phyloP scores from a whole-genome alignment of 2,797 vertebrate genomes.

The Pseudotriccus pelzelni region DNA sequence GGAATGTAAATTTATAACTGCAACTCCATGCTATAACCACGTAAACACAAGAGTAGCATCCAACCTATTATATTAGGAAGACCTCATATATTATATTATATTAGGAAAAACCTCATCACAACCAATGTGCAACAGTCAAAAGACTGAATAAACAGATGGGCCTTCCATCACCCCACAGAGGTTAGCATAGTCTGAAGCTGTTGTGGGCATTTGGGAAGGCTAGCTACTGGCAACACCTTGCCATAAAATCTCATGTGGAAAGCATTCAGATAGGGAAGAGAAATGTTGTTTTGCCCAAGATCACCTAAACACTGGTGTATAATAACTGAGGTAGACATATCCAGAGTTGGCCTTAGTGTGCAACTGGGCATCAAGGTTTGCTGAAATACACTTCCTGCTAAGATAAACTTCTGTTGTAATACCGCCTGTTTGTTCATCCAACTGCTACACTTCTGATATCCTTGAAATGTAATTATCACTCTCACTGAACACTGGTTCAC shows the following conservation, averaged over 20 bases:
- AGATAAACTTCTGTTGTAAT: neutral
- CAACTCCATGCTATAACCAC: neutral
- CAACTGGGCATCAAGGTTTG: neutral
- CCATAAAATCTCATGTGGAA: neutral
- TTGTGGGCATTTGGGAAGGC: neutral
- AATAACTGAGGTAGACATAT: neutral
- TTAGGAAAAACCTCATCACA: neutral
- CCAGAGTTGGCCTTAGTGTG: neutral
- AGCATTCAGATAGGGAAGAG: neutral
- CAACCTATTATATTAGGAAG: neutral
- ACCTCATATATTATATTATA: no score
- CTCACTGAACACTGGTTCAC: neutral
- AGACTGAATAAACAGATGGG: neutral
- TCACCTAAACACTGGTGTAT: neutral
- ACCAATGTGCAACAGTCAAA: neutral
- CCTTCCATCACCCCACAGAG: neutral
- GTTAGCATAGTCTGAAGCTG: neutral
- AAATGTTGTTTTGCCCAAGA: neutral
- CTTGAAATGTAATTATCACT: neutral
- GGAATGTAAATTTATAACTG: neutral
- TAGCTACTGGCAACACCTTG: neutral
- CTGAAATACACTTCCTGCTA: neutral
- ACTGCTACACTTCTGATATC: neutral
- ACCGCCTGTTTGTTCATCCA: neutral
- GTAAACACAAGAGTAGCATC: neutral